A percentile compares a stretch with the other conserved stretches of the same genome.
phyloP scores from a whole-genome alignment of 2,113 vertebrate species.

The Anseranas semipalmata region DNA sequence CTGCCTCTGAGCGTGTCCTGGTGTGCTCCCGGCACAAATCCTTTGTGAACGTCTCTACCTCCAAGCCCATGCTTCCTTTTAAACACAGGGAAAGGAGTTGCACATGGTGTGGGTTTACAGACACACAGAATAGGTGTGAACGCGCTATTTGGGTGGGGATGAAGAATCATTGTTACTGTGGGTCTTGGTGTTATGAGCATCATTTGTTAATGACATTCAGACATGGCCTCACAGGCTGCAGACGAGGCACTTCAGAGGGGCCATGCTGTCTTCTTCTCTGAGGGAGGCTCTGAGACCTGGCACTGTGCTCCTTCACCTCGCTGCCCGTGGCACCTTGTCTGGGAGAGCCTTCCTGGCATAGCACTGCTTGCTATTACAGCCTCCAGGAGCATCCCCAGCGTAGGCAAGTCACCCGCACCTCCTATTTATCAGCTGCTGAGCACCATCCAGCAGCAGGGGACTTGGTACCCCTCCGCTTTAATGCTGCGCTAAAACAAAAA shows the following conservation, averaged over 20 bases:
- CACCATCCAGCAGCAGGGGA: background rate
- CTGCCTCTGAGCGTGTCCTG: rapidly evolving
- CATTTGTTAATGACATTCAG: background rate
- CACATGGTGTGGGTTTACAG: background rate
- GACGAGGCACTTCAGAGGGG: background rate
- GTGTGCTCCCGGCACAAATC: background rate
- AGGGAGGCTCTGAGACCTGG: background rate
- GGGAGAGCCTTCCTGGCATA: background rate
- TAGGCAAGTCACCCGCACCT: background rate
- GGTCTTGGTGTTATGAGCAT: background rate
- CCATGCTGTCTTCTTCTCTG: background rate
- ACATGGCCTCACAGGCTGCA: background rate
- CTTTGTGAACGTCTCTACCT: background rate
- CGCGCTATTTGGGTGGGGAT: background rate
- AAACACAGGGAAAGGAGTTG: background rate
- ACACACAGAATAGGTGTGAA: rapidly evolving
- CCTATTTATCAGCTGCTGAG: background rate
- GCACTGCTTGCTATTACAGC: background rate
- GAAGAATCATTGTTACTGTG: background rate
- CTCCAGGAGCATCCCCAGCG: background rate
- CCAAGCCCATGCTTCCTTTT: background rate
- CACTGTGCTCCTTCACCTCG: rapidly evolving
- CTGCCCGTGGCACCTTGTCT: background rate
- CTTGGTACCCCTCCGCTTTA: background rate
- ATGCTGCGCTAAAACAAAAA: background rate